These are phyloP conservation scores for Pseudococcus jackbeardsleyi DNA, from an alignment of 2,888 invertebrate species.

Conservation along the genomic window DNA sequence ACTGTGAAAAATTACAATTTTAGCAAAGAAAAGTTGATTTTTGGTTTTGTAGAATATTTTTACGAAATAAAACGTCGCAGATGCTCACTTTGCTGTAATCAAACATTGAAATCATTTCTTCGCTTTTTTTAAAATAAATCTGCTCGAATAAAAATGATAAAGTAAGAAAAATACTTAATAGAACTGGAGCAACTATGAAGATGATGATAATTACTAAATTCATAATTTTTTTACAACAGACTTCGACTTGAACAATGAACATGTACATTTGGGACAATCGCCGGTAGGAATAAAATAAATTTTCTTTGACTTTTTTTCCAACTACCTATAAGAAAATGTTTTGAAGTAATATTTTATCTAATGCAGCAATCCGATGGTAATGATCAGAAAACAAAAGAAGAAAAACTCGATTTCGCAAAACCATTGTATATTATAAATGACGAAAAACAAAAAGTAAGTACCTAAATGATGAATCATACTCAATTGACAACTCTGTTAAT, in stretches of 20 bases:
- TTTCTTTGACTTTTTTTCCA: too few species aligned
- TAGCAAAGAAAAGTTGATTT: too few species aligned
- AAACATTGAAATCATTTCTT: background rate
- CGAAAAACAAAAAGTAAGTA: background rate
- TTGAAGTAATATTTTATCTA: background rate
- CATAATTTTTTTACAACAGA: background rate
- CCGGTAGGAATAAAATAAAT: background rate
- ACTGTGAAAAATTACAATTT: too few species aligned
- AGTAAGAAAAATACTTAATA: too few species aligned
- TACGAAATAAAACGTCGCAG: background rate
- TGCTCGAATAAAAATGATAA: too few species aligned
- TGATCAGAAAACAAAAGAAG: background rate
- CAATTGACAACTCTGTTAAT: background rate
- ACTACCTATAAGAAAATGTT: background rate
- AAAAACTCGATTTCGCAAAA: background rate
- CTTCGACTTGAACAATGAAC: background rate
- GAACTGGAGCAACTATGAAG: too few species aligned
- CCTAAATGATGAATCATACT: background rate
- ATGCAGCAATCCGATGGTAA: background rate
- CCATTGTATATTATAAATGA: background rate
- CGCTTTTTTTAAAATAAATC: background rate
- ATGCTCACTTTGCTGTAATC: background rate
- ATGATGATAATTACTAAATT: too few species aligned
- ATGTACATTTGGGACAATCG: background rate
- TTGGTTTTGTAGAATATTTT: too few species aligned